These are phyloP conservation scores for Clinocottus analis DNA, from an alignment of 2,113 vertebrate species.

Conservation along the genomic window DNA sequence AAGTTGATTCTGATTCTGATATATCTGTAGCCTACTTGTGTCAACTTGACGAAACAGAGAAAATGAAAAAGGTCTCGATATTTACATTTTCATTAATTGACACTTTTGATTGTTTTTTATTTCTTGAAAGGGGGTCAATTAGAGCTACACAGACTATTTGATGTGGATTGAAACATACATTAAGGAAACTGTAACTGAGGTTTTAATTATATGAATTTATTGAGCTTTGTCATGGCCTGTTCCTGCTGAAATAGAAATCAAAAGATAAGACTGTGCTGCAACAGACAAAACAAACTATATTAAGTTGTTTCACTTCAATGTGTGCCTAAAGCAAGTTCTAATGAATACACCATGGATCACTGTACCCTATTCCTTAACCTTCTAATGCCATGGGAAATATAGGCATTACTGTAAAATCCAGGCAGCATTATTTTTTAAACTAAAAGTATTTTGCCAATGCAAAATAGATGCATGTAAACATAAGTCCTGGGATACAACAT, in stretches of 20 bases:
- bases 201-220: not conserved
- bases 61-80: not conserved
- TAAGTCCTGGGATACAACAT: not conserved
- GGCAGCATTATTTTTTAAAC: not conserved
- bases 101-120: not conserved
- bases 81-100: not conserved
- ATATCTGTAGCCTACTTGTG: no score
- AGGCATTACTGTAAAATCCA: constrained; percentile 7
- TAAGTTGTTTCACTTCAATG: constrained; percentile 20
- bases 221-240: constrained; percentile 14
- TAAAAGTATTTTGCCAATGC: constrained; percentile 2
- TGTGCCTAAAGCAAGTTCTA: constrained; percentile 11
- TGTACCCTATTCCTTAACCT: constrained; percentile 36
- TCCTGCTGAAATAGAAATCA: constrained; percentile 17
- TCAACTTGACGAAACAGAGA: not conserved
- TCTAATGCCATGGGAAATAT: constrained; percentile 6
- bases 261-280: not conserved
- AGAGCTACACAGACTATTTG: constrained; percentile 4
- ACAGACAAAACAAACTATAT: not conserved
- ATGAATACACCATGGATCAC: constrained; percentile 13
- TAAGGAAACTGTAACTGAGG: not conserved
- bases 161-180: constrained; percentile 19
- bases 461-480: constrained; percentile 19
- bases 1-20: no score
- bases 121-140: not conserved